Evolutionary conservation across 1,140 invertebrate species (phyloP), one percentile per base, ranked within the genome.

Genomic region (Acromyrmex heyeri): DNA sequence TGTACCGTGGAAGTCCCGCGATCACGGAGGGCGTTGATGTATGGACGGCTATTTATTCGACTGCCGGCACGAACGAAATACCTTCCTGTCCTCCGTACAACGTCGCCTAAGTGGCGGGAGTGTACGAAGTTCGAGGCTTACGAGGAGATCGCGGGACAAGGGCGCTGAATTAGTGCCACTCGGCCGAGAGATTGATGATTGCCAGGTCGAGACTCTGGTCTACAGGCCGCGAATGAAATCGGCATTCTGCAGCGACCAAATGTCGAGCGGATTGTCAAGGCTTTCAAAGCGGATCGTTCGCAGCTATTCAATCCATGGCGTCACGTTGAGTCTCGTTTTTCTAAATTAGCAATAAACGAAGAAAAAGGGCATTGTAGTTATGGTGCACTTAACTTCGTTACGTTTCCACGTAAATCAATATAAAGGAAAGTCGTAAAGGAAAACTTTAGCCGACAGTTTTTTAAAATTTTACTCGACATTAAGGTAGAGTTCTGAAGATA

Each of bases 101-200:
- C 85, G 75, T 82, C 62, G 86, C 67, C 75, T 87, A 92, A 90
- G 88, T 90, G 88, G 75, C 86, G 48, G 59, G 70, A 86, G 57
- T 88, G 87, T 87, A 88, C 69, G 81, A 82, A 88, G 69, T 90
- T 90, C 38, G 86, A 21, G 50, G 61, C 76, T 90, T 88, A 87
- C 91, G 89, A 92, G 92, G 93, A 93, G 94, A 92, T 87, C 90
- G 85, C 86, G 87, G 91, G 90, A 94, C 94, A 94, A 91, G 93
- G 91, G 93, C 92, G 91, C 91, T 92, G 93, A 94, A 94, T 94
- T 94, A 94, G 92, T 92, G 92, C 93, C 92, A 94, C 89, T 93
- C 90, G 91, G 85, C 79, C 88, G 91, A 93, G 91, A 94, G 94
- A 94, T 94, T 94, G 93, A 94, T 94, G 93, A 93, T 92, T 87